Base-by-base conservation (phyloP, 64 coral and sea anemone species). In the Porites lutea region DNA sequence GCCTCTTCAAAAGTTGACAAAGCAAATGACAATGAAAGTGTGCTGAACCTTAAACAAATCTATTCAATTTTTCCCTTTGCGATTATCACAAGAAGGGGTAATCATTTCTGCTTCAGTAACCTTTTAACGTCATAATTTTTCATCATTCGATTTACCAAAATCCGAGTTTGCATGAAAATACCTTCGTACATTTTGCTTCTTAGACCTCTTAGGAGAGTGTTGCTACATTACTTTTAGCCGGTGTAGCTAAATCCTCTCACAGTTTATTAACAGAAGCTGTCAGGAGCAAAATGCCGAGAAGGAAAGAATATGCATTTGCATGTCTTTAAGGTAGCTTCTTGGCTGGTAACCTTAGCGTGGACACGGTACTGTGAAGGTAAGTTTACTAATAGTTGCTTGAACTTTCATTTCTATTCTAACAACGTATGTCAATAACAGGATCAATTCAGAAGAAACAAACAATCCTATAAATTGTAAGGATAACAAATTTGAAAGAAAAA, bases 101-200 rank as follows among this genome's bases (percentile, higher is more conserved):
- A 76, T 76, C 3, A 78, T 51, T 57, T 78, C 75, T 57, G 75
- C 50, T 58, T 78, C 50, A 57, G 10, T 78, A 52, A n/a, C 57
- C 45, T 21, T 48, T 53, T 12, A 78, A 78, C 75, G 75, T 78
- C 50, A 78, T 51, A 27, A 22, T 78, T 12, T 55, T 3, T 65
- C 18, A 65, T 65, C 13, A 18, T 57, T 9, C 54, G 12, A 57
- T 57, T 12, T 57, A 57, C 12, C 12, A 57, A 9, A 13, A 65
- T 19, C 18, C 27, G 27, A 65, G 4, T 65, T 16, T 19, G 13
- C 62, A 65, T 16, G 13, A 65, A 65, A 65, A 65, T n/a, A n/a
- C 62, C 13, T 65, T 13, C 52, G 19, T 57, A 22, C 51, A 12
- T 19, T 55, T 78, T 53, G 75, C 20, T 22, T 55, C 4, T 4